Conservation (phyloP, 2,797 vertebrate genomes). For the Sebastes trivittatus region DNA sequence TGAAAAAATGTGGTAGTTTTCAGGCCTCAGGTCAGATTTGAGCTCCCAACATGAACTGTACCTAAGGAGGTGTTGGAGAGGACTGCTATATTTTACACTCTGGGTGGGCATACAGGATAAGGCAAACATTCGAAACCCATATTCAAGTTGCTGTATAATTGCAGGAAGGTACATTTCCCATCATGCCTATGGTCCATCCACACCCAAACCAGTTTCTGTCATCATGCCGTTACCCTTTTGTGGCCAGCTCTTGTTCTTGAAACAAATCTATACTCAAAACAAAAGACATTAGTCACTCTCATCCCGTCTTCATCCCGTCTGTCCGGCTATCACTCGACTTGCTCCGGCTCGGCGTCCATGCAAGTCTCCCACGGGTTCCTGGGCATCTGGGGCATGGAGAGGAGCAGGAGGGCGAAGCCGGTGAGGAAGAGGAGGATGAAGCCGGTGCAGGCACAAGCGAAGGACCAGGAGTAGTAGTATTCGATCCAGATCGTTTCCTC, state of each 20-base stretch:
- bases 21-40: conserved; percentile 6
- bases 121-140: conserved; percentile 1
- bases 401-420: conserved; percentile 88
- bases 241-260: conserved; percentile 12
- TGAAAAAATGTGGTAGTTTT: background rate
- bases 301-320: background rate
- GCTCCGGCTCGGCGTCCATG: conserved; percentile 94
- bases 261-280: conserved; percentile 22
- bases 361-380: conserved; percentile 97
- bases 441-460: conserved; percentile 89
- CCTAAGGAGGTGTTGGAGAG: background rate
- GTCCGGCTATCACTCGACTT: conserved; percentile 67
- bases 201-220: background rate
- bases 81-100: background rate
- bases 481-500: conserved; percentile 92
- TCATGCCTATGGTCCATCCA: conserved; percentile 5
- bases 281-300: conserved; percentile 18
- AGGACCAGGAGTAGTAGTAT: conserved; percentile 94
- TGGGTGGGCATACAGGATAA: background rate
- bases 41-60: background rate
- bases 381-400: conserved; percentile 96
- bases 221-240: background rate
- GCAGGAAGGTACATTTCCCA: conserved; percentile 6
- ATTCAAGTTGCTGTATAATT: conserved; percentile 9
- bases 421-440: conserved; percentile 91